phyloP scores from a whole-genome alignment of 2,113 vertebrate genomes.

The Sylvietta virens region DNA sequence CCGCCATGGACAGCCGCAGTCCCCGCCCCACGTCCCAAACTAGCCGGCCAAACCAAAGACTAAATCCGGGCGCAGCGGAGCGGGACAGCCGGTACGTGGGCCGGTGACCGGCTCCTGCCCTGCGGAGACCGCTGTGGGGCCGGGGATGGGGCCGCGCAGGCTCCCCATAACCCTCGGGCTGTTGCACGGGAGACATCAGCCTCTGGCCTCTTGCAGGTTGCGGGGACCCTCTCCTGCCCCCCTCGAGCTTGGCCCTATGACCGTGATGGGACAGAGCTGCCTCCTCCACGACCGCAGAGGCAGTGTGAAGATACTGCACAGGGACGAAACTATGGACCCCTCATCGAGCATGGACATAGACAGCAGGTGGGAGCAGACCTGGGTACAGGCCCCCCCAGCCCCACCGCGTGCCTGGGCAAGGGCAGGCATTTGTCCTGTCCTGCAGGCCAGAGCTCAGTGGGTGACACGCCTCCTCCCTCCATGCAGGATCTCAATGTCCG shows the following conservation, averaged over 20 bases:
- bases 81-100: too few species aligned
- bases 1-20: background rate
- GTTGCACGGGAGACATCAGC: background rate
- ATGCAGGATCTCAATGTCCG: background rate
- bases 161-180: background rate
- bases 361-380: background rate
- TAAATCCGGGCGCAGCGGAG: too few species aligned
- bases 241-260: background rate
- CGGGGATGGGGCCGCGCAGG: background rate
- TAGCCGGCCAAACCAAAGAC: too few species aligned
- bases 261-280: background rate
- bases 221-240: fast-evolving
- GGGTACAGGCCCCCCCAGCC: too few species aligned
- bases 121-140: background rate
- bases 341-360: background rate
- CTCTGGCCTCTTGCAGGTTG: background rate
- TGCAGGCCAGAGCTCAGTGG: fast-evolving
- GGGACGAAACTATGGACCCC: background rate
- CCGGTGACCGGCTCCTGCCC: background rate
- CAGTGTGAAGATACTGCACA: background rate
- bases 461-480: background rate
- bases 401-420: background rate
- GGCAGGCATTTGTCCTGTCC: background rate
- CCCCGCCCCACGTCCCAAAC: background rate
- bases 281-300: background rate